These are phyloP conservation scores for Amaurobius ferox DNA, from an alignment of 2,888 invertebrate species.

Conservation along the genomic window DNA sequence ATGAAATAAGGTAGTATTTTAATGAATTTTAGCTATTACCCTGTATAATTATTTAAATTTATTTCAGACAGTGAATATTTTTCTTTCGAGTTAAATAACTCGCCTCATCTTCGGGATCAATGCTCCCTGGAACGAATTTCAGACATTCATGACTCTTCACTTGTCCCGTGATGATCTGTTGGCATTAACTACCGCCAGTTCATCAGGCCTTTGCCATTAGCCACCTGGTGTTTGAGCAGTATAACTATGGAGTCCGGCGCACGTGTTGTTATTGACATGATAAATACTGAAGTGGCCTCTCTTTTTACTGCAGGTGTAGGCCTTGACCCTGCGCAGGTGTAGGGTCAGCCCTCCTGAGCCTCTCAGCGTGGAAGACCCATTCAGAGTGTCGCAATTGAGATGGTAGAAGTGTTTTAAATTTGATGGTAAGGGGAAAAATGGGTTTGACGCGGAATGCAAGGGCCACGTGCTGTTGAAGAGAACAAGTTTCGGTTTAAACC, in stretches of 20 bases:
- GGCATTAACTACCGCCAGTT: neutral
- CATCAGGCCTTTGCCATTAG: slow-evolving; percentile 29
- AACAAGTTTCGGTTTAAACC: neutral
- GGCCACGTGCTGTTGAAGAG: no score
- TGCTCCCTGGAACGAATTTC: neutral
- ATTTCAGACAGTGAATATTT: no score
- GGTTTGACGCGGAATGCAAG: neutral
- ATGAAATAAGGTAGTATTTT: no score
- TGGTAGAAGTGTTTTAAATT: slow-evolving; percentile 12
- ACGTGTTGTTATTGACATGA: slow-evolving; percentile 69
- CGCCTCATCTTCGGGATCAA: neutral
- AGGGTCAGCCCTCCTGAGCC: slow-evolving; percentile 39
- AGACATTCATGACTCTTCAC: neutral
- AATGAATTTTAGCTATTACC: no score
- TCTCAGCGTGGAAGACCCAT: neutral
- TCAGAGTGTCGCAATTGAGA: neutral
- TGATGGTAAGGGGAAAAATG: neutral
- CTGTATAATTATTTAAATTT: no score
- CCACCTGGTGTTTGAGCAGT: slow-evolving; percentile 64
- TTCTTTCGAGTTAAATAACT: no score
- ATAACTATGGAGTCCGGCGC: slow-evolving; percentile 17
- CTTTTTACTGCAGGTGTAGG: slow-evolving; percentile 47
- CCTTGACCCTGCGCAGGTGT: slow-evolving; percentile 66
- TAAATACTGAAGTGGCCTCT: slow-evolving; percentile 35
- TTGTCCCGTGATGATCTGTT: slow-evolving; percentile 9